Conservation (phyloP, 2,113 vertebrate species). For the Scolopax mira region DNA sequence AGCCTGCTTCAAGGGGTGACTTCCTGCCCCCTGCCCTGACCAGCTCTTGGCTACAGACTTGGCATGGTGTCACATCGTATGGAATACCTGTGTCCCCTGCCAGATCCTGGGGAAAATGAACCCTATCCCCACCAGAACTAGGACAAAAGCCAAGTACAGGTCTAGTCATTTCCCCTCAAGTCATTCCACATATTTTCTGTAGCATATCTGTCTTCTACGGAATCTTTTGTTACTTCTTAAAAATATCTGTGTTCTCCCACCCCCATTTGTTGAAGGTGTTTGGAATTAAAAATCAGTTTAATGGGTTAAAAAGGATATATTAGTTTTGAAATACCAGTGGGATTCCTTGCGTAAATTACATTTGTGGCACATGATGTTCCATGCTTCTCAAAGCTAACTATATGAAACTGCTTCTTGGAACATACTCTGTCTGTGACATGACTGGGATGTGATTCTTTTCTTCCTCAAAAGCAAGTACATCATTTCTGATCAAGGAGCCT, state of each 20-base stretch:
- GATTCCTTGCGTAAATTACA: neutral
- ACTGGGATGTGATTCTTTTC: neutral
- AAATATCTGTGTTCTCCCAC: neutral
- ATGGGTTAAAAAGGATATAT: neutral
- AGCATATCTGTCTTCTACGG: neutral
- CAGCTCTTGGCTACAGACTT: neutral
- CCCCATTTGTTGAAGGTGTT: neutral
- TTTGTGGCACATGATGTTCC: neutral
- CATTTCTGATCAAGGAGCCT: neutral
- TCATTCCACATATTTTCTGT: neutral
- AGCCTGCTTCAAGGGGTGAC: neutral
- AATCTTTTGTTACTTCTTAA: neutral
- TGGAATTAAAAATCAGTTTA: neutral
- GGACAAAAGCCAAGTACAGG: neutral
- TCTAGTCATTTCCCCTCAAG: neutral
- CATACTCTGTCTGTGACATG: neutral
- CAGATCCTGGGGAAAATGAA: neutral
- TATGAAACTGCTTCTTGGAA: neutral
- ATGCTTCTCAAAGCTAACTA: neutral
- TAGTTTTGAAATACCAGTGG: neutral
- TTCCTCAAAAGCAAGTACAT: neutral
- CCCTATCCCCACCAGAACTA: neutral
- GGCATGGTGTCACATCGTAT: neutral
- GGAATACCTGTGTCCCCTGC: neutral
- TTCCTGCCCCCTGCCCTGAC: neutral